Evolutionary conservation across 92 coral and sea anemone species (phyloP).

Genomic region (Phenganax stokvisi): DNA sequence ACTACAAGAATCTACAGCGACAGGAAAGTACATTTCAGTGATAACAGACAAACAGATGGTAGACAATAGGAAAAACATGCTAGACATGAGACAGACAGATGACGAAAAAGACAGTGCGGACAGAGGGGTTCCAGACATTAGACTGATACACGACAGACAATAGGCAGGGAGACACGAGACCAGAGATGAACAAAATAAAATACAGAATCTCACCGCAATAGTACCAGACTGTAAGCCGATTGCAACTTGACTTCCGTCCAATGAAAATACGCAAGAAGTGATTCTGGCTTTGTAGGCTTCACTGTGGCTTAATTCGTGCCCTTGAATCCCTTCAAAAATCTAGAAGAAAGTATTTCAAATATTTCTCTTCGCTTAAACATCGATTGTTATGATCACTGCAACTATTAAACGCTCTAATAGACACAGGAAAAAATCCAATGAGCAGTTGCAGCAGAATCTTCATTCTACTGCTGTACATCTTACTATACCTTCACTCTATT

Average conservation of each 20-base stretch:
- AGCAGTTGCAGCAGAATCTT: not conserved
- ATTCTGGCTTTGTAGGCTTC: constrained; percentile 53
- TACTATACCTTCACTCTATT: constrained; percentile 67
- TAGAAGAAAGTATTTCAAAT: constrained; percentile 12
- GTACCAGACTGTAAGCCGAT: constrained; percentile 67
- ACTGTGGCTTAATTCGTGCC: constrained; percentile 52
- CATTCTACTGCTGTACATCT: not conserved
- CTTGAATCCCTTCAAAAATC: constrained; percentile 64
- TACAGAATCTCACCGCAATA: constrained; percentile 48
- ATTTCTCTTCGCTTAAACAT: not conserved
- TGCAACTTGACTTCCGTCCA: constrained; percentile 57
- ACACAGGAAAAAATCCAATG: not conserved
- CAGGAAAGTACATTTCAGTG: too few relatives aligned
- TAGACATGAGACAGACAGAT: not conserved
- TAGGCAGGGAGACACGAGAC: not conserved
- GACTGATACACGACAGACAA: not conserved
- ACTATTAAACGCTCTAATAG: not conserved
- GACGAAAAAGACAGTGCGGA: not conserved
- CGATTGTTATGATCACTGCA: not conserved
- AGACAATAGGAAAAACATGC: not conserved
- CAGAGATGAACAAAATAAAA: not conserved
- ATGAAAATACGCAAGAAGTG: constrained; percentile 59
- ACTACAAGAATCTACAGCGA: constrained; percentile 18
- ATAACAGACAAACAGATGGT: too few relatives aligned
- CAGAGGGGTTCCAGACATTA: not conserved